These are phyloP conservation scores for Cinclus mexicanus DNA, from an alignment of 2,113 vertebrate genomes.

Conservation along the genomic window DNA sequence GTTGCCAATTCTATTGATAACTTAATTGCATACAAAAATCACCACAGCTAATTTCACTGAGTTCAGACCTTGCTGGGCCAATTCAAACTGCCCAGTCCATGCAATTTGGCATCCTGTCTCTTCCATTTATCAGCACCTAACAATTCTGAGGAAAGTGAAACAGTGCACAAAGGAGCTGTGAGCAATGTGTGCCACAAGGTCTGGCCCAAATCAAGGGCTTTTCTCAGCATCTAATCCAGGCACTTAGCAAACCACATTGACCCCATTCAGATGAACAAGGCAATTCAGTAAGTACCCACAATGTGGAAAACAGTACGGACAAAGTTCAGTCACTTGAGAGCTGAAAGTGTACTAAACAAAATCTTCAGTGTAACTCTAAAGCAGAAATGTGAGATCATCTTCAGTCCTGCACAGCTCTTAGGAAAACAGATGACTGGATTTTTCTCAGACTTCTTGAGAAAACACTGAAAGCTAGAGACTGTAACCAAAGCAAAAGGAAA, in stretches of 20 bases:
- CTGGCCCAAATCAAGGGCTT: not conserved
- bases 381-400: not conserved
- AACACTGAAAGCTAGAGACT: not conserved
- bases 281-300: not conserved
- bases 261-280: not conserved
- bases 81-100: not conserved
- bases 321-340: not conserved
- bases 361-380: not conserved
- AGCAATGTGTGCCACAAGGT: not conserved
- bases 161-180: not conserved
- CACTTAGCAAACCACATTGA: not conserved
- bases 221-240: not conserved
- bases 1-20: not conserved
- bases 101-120: not conserved
- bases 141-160: not conserved
- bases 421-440: slow-evolving; percentile 9
- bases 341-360: not conserved
- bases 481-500: slow-evolving; percentile 42
- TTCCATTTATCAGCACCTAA: not conserved
- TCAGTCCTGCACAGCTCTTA: not conserved
- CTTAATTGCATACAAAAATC: not conserved
- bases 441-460: not conserved
- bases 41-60: not conserved
- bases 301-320: not conserved
- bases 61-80: not conserved